These are phyloP conservation scores for Euthynnus affinis DNA, from an alignment of 2,797 vertebrate species.

Conservation along the genomic window DNA sequence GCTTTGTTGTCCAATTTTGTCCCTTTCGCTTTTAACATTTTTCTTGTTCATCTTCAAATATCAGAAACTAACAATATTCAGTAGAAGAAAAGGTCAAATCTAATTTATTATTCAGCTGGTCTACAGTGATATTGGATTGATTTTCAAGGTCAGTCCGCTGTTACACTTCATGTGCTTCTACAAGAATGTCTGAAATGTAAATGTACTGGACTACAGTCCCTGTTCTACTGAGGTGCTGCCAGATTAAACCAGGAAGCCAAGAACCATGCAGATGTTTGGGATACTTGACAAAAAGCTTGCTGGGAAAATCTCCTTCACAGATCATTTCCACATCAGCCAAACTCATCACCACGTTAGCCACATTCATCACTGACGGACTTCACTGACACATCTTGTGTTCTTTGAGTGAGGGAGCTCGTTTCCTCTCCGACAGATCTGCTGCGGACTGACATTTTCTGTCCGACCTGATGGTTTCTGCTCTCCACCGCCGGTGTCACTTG, in stretches of 20 bases:
- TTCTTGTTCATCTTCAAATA: conserved; percentile 1
- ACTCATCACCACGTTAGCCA: conserved; percentile 61
- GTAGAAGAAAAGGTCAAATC: not conserved
- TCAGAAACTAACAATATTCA: conserved; percentile 3
- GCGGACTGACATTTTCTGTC: conserved; percentile 24
- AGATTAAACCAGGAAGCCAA: conserved; percentile 50
- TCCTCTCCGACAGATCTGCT: conserved; percentile 7
- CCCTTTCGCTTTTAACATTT: too few species aligned
- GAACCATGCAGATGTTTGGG: conserved; percentile 45
- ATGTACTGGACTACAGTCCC: conserved; percentile 35
- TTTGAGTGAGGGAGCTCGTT: conserved; percentile 12
- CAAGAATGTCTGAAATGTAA: conserved; percentile 48
- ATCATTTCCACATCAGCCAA: conserved; percentile 55
- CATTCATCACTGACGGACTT: conserved; percentile 47
- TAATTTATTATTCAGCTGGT: not conserved
- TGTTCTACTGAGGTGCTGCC: conserved; percentile 33
- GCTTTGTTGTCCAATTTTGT: not conserved
- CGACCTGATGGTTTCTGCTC: conserved; percentile 31
- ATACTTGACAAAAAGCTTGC: conserved; percentile 49
- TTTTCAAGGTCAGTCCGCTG: not conserved
- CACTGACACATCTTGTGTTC: not conserved
- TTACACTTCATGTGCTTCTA: conserved; percentile 5
- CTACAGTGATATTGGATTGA: not conserved
- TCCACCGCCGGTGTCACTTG: conserved; percentile 46
- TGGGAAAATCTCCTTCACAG: conserved; percentile 47